phyloP scores from a whole-genome alignment of 2,797 vertebrate species.

The Peromyscus attwateri region DNA sequence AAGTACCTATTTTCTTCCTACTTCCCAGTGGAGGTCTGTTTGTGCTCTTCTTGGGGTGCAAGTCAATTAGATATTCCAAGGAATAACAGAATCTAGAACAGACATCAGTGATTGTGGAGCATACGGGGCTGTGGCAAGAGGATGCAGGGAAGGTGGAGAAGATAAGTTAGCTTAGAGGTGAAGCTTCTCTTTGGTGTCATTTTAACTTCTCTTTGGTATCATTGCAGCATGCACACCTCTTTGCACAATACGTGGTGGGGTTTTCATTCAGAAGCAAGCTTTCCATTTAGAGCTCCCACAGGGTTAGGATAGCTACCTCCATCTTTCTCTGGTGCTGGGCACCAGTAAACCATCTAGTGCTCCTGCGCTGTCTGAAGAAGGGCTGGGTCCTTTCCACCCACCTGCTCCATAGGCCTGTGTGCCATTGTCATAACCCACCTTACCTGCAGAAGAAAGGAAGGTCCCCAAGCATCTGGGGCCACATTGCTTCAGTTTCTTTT shows the following conservation, averaged over 20 bases:
- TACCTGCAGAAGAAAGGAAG: not conserved
- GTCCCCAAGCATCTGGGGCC: not conserved
- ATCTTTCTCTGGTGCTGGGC: not conserved
- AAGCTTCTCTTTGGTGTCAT: not conserved
- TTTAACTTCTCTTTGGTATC: not conserved
- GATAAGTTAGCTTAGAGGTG: not conserved
- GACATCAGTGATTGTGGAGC: not conserved
- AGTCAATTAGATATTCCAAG: not conserved
- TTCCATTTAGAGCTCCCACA: not conserved
- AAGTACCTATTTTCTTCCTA: not conserved
- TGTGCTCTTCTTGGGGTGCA: not conserved
- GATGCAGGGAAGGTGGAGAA: not conserved
- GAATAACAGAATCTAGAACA: not conserved
- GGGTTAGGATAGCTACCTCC: not conserved
- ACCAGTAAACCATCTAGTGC: not conserved
- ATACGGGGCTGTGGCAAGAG: not conserved
- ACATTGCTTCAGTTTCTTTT: not conserved
- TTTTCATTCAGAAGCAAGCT: not conserved
- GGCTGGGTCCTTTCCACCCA: not conserved
- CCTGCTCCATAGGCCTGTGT: too few species aligned
- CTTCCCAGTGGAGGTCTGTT: not conserved
- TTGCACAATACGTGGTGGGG: not conserved
- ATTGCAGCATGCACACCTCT: not conserved
- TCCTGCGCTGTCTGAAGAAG: not conserved
- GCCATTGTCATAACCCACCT: not conserved